Conservation (phyloP, 2,888 invertebrate genomes). For the Hirtodrosophila cameraria region DNA sequence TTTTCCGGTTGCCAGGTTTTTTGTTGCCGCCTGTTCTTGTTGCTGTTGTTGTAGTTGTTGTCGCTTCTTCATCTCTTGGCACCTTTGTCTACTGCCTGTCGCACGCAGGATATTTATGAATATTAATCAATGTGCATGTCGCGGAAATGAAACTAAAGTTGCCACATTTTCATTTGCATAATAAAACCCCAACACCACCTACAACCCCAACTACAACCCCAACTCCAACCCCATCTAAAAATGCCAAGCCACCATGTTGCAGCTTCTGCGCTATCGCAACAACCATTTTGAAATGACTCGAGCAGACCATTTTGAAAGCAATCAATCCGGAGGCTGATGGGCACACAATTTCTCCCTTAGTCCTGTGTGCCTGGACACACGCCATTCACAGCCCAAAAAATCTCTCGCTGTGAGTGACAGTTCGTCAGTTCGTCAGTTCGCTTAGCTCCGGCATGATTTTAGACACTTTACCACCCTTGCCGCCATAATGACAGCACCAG, state of each 20-base stretch:
- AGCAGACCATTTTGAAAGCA: slow-evolving; percentile 66
- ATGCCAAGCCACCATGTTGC: not conserved
- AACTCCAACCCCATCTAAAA: slow-evolving; percentile 5
- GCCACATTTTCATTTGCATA: slow-evolving; percentile 42
- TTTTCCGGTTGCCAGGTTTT: slow-evolving; percentile 74
- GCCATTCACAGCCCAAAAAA: slow-evolving; percentile 49
- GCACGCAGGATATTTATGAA: slow-evolving; percentile 71
- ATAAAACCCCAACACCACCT: slow-evolving; percentile 1
- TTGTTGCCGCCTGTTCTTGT: slow-evolving; percentile 29
- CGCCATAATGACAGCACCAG: slow-evolving; percentile 66
- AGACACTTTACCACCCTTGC: slow-evolving; percentile 64
- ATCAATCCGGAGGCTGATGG: slow-evolving; percentile 59
- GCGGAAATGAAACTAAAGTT: slow-evolving; percentile 56
- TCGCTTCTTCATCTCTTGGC: slow-evolving; percentile 12
- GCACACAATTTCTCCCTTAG: slow-evolving; percentile 6
- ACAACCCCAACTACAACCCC: slow-evolving; percentile 7
- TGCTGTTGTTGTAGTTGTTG: slow-evolving; percentile 16
- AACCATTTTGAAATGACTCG: slow-evolving; percentile 53
- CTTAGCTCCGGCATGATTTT: slow-evolving; percentile 56
- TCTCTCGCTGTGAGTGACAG: slow-evolving; percentile 65
- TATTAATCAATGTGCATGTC: slow-evolving; percentile 71
- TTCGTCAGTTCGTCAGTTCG: slow-evolving; percentile 66
- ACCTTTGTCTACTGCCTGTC: slow-evolving; percentile 39
- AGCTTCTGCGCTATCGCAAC: slow-evolving; percentile 30
- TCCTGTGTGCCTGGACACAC: slow-evolving; percentile 31